Evolutionary conservation across 2,797 vertebrate species (phyloP), one percentile per base, ranked within the genome.

Genomic region (Cynopterus sphinx): DNA sequence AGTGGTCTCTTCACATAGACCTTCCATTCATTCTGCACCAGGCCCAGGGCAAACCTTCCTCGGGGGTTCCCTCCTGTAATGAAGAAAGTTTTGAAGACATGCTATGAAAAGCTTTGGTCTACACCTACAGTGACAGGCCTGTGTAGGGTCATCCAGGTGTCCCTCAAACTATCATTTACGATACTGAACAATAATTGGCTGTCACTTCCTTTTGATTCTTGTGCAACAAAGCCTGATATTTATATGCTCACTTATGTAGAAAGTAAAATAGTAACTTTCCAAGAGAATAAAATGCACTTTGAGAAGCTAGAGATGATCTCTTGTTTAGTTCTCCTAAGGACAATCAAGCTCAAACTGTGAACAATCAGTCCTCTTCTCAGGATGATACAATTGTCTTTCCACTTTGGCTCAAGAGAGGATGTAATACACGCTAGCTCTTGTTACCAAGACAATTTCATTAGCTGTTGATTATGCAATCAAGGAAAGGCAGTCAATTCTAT

Each of bases 1-100:
- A 99, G 97, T 0, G 98, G 98, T 49, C 99, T 98, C 97, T 99
- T 99, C 88, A 99, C 99, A 16, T 99, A 99, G 97, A 99, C 99
- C 93, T 99, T 99, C 99, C 99, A 99, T 95, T 99, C 99, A 6
- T 98, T 99, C 97, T 99, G 99, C 95, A 99, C 99, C 96, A 99
- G 98, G n/a, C 99, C 99, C 87, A 99, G 98, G 0, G 99, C 99
- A 2, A 99, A 99, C 90, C 99, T 99, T 31, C 99, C 99, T 86
- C 99, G 98, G 63, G 99, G 98, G 96, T 99, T 99, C 59, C 99
- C 99, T 97, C 99, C 99, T 99, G 97, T 31, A 94, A 92, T 0
- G 36, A 96, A 57, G 93, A 43, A 92, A 95, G 85, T 24, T 92
- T 73, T 87, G 82, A 97, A 95, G 36, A 57, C 46, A 46, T 59